A percentile compares a stretch with the other conserved stretches of the same genome.
Evolutionary conservation across 2,797 vertebrate species (phyloP).

Genomic region (Galagoides demidoff): DNA sequence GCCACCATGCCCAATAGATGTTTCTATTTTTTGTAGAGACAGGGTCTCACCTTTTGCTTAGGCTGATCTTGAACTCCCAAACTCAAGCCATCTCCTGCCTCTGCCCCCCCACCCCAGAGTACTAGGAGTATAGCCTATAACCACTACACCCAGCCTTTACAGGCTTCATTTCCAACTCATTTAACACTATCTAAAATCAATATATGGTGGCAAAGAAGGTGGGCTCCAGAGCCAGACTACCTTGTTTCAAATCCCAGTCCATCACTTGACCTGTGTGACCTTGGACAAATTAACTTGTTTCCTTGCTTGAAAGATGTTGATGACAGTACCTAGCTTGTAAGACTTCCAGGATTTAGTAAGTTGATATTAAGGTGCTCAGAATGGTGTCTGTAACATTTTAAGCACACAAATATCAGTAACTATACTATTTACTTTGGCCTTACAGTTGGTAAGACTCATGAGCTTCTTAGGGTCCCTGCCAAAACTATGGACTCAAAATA

Average conservation of each 20-base stretch:
- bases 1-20: too few relatives aligned
- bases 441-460: background rate
- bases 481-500: constrained; percentile 1
- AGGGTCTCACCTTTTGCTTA: too few relatives aligned
- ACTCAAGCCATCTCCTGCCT: too few relatives aligned
- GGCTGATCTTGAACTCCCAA: too few relatives aligned
- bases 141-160: background rate
- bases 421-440: background rate
- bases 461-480: background rate
- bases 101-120: too few relatives aligned
- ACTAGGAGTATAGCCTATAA: too few relatives aligned
- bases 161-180: background rate
- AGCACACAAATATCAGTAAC: background rate
- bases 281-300: background rate
- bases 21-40: too few relatives aligned
- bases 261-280: background rate
- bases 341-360: background rate
- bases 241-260: background rate
- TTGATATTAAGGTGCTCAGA: background rate
- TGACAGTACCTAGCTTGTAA: background rate
- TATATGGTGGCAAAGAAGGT: background rate
- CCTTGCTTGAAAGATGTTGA: background rate
- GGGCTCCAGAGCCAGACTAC: background rate
- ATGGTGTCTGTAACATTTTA: background rate
- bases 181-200: background rate